Evolutionary conservation across 2,113 vertebrate genomes (phyloP).

Genomic region (Megalops atlanticus): DNA sequence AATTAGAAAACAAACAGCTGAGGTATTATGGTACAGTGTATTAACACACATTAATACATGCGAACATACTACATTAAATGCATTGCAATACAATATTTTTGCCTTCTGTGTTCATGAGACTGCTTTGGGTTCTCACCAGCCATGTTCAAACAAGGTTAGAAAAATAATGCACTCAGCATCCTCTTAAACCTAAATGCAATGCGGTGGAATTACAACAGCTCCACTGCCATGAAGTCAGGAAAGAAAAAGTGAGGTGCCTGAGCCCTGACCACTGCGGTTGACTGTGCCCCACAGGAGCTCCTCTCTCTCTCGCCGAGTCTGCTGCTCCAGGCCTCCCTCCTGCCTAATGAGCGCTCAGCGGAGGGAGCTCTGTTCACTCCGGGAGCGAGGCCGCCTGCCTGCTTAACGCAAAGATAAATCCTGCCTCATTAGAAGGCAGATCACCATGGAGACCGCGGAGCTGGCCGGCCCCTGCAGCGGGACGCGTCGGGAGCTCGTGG

Average conservation of each 20-base stretch:
- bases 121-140: too few species aligned
- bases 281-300: neutral
- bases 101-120: too few species aligned
- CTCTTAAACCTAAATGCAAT: neutral
- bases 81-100: too few species aligned
- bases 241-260: neutral
- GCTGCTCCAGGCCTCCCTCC: conserved; percentile 7
- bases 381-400: neutral
- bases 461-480: conserved; percentile 24
- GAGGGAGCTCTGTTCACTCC: neutral
- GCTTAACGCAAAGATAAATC: conserved; percentile 48
- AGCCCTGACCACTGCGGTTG: neutral
- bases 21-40: neutral
- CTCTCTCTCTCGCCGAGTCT: neutral
- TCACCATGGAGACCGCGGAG: conserved; percentile 49
- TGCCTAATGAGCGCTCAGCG: neutral
- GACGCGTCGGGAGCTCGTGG: conserved; percentile 20
- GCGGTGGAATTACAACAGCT: neutral
- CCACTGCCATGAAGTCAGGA: neutral
- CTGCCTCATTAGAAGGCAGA: conserved; percentile 49
- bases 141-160: too few species aligned
- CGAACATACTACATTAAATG: too few species aligned
- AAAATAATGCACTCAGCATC: neutral
- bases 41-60: too few species aligned
- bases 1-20: neutral